Evolutionary conservation across 2,113 vertebrate species (phyloP).

Genomic region (Syrmaticus mikado): DNA sequence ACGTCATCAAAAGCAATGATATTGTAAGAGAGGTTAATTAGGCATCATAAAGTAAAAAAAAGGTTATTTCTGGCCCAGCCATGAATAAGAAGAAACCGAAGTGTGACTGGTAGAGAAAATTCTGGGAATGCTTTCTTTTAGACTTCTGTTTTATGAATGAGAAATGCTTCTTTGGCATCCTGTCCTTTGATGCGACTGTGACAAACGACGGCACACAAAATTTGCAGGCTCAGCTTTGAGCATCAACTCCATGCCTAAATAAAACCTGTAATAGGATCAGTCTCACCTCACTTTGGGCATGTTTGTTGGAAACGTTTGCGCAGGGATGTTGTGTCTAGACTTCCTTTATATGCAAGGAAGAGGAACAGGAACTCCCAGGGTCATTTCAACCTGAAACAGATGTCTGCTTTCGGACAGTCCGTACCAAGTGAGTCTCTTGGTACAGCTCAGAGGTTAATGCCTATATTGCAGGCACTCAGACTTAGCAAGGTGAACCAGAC

Average conservation of each 20-base stretch:
- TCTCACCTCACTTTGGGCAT: background rate
- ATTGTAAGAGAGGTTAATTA: background rate
- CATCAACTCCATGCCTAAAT: background rate
- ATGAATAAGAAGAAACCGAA: background rate
- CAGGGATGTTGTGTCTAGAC: fast-evolving
- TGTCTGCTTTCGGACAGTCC: background rate
- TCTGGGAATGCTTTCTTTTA: background rate
- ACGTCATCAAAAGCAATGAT: background rate
- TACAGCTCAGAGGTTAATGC: background rate
- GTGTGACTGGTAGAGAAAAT: background rate
- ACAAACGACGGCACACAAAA: background rate
- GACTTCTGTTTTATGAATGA: background rate
- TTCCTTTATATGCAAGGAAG: background rate
- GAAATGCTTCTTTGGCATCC: background rate
- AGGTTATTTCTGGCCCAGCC: background rate
- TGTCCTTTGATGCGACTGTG: background rate
- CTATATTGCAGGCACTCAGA: background rate
- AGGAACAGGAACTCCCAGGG: background rate
- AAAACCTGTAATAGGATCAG: background rate
- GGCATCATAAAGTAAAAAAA: fast-evolving
- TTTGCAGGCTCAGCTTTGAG: background rate
- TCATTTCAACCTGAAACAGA: fast-evolving
- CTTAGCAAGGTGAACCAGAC: background rate
- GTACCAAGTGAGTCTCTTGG: fast-evolving
- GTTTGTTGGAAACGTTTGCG: fast-evolving